These are phyloP conservation scores for Eilema sororculum DNA, from an alignment of 2,888 invertebrate species.

Conservation along the genomic window DNA sequence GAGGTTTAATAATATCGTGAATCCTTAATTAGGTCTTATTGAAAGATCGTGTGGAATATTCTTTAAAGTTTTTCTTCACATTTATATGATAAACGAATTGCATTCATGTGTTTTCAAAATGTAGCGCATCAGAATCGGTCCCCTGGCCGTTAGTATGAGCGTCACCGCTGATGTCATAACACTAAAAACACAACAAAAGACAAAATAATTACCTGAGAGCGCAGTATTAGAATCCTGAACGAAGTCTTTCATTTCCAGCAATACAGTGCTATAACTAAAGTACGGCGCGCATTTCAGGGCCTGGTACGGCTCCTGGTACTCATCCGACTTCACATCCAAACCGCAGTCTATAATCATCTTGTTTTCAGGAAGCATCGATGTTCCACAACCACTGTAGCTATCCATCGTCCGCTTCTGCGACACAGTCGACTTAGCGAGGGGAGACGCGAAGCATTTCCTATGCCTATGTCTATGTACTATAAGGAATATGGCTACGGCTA, in stretches of 20 bases:
- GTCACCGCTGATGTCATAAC: not conserved
- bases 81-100: too few relatives aligned
- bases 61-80: too few relatives aligned
- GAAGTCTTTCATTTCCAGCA: conserved; percentile 92
- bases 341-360: conserved; percentile 87
- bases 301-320: conserved; percentile 94
- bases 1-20: too few relatives aligned
- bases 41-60: too few relatives aligned
- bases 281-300: conserved; percentile 92
- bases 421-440: conserved; percentile 83
- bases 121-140: not conserved
- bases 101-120: too few relatives aligned
- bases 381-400: conserved; percentile 85
- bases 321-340: conserved; percentile 89
- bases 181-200: not conserved
- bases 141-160: not conserved
- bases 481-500: conserved; percentile 91
- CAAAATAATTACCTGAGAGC: conserved; percentile 68
- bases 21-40: too few relatives aligned
- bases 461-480: conserved; percentile 91
- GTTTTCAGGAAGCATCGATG: conserved; percentile 84
- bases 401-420: conserved; percentile 84
- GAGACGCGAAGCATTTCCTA: conserved; percentile 91
- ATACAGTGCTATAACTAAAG: conserved; percentile 91
- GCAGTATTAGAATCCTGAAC: conserved; percentile 81